Evolutionary conservation across 2,113 vertebrate species (phyloP).

Genomic region (Ornithorhynchus anatinus): DNA sequence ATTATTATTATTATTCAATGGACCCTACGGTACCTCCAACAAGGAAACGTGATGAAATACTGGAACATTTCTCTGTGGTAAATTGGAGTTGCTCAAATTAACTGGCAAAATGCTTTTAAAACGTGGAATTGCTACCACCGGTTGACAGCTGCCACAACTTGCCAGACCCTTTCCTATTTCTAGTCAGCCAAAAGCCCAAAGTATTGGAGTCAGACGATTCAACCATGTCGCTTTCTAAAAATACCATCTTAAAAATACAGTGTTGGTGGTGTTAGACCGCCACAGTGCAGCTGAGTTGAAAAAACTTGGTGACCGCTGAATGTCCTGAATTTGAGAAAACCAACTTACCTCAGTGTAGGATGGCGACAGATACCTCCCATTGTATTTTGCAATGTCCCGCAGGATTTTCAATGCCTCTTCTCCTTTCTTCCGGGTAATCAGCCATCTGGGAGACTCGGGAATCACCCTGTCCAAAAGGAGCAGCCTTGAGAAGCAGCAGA

Average conservation of each 20-base stretch:
- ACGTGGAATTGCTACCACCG: not conserved
- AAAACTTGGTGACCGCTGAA: too few species aligned
- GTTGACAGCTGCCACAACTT: not conserved
- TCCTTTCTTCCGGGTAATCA: constrained; percentile 85
- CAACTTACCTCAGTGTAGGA: constrained; percentile 79
- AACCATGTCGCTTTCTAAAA: too few species aligned
- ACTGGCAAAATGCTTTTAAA: not conserved
- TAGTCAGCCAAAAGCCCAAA: not conserved
- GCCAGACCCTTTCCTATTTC: not conserved
- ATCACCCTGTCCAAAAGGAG: constrained; percentile 78
- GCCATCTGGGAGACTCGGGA: constrained; percentile 96
- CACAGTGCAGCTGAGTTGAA: too few species aligned
- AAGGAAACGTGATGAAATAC: not conserved
- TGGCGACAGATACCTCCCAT: constrained; percentile 76
- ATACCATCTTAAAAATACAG: too few species aligned
- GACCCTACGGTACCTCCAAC: not conserved
- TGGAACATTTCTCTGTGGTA: not conserved
- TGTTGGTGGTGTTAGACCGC: too few species aligned
- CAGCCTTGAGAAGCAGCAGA: too few species aligned
- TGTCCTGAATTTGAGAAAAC: too few species aligned
- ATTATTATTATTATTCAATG: too few species aligned
- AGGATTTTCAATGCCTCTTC: constrained; percentile 82
- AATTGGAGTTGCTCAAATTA: not conserved
- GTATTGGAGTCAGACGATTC: too few species aligned
- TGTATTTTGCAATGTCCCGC: constrained; percentile 84